Percentiles rank a stretch among this genome's conserved stretches.
phyloP scores from a whole-genome alignment of 2,888 invertebrate genomes.

The Drosophila diplacantha region DNA sequence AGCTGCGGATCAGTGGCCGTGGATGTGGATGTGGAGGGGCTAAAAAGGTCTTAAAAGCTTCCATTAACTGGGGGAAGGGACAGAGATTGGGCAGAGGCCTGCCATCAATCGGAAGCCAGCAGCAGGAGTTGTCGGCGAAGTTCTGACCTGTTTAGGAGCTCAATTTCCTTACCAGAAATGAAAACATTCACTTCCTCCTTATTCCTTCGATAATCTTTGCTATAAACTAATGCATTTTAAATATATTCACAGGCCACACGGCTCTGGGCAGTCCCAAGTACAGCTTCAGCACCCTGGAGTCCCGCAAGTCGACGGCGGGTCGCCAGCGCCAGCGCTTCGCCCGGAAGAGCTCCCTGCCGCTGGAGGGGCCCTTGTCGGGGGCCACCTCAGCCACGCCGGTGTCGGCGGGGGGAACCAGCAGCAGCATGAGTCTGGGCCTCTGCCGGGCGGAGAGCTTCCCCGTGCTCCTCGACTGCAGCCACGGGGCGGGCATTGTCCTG shows the following conservation, averaged over 20 bases:
- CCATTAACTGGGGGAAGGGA: not conserved
- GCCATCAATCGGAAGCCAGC: not conserved
- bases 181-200: not conserved
- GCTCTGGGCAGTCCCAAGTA: constrained; percentile 79
- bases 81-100: not conserved
- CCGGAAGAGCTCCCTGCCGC: constrained; percentile 79
- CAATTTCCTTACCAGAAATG: not conserved
- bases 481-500: constrained; percentile 77
- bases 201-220: not conserved
- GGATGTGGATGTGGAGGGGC: constrained; percentile 4
- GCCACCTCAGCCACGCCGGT: constrained; percentile 4
- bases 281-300: constrained; percentile 81
- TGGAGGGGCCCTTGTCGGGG: constrained; percentile 52
- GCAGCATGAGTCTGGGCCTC: constrained; percentile 67
- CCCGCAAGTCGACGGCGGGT: constrained; percentile 76
- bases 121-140: not conserved
- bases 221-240: not conserved
- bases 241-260: constrained; percentile 63
- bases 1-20: constrained; percentile 24
- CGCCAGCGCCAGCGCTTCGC: constrained; percentile 77
- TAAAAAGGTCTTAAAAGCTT: constrained; percentile 37
- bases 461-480: constrained; percentile 77
- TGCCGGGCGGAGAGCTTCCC: constrained; percentile 78
- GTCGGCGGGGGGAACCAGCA: constrained; percentile 16
- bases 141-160: not conserved